Percentiles rank a stretch among this genome's conserved stretches.
These are phyloP conservation scores for Cirrhinus molitorella DNA, from an alignment of 2,797 vertebrate genomes.

Conservation along the genomic window DNA sequence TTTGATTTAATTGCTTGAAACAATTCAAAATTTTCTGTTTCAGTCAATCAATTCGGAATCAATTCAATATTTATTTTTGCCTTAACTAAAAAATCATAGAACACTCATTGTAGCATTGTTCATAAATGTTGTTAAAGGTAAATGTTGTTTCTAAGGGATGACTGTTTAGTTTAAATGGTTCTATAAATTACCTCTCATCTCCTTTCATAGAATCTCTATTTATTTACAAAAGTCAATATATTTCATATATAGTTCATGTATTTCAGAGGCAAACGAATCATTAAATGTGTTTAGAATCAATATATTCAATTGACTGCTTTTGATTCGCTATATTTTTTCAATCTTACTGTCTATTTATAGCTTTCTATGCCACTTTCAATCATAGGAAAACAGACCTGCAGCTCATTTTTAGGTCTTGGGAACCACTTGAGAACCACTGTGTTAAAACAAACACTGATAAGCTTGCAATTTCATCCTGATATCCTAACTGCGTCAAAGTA, in stretches of 20 bases:
- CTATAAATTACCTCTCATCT: not conserved
- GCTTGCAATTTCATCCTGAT: conserved; percentile 1
- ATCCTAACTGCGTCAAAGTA: not conserved
- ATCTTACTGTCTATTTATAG: not conserved
- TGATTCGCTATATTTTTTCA: not conserved
- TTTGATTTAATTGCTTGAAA: too few relatives aligned
- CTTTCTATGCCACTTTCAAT: not conserved
- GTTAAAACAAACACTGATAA: not conserved
- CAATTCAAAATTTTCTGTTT: too few relatives aligned
- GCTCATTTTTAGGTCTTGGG: not conserved
- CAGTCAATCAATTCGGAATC: too few relatives aligned
- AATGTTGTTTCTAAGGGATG: too few relatives aligned
- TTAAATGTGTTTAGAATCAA: not conserved
- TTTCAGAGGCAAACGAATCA: not conserved
- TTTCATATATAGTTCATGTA: too few relatives aligned
- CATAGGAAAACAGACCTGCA: not conserved
- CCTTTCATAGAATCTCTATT: not conserved
- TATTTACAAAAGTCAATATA: not conserved
- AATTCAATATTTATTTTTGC: too few relatives aligned
- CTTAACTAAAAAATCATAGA: too few relatives aligned
- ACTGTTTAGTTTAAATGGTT: too few relatives aligned
- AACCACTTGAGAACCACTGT: not conserved
- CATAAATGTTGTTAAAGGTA: too few relatives aligned
- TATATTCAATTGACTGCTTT: not conserved
- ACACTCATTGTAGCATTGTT: too few relatives aligned